These are phyloP conservation scores for Neostethus bicornis DNA, from an alignment of 2,797 vertebrate species.

Conservation along the genomic window DNA sequence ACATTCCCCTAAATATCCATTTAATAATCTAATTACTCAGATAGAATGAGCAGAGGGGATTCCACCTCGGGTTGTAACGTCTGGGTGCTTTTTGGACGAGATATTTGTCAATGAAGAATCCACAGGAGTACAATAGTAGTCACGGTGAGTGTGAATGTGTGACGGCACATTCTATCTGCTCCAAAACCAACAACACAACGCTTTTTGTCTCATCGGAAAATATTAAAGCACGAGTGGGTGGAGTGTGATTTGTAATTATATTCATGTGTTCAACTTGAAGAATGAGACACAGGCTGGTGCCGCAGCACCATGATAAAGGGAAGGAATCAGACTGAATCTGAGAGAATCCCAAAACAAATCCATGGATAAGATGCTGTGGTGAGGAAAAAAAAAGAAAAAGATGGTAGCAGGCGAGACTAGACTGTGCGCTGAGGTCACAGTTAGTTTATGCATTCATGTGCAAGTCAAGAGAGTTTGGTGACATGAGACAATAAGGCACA, in stretches of 20 bases:
- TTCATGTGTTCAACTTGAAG: conserved; percentile 46
- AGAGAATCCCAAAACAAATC: conserved; percentile 72
- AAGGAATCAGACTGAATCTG: conserved; percentile 54
- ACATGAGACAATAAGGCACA: conserved; percentile 39
- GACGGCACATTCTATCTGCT: conserved; percentile 35
- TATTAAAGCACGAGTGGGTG: conserved; percentile 59
- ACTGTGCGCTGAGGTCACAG: conserved; percentile 30
- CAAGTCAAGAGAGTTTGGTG: conserved; percentile 51
- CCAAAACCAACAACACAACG: conserved; percentile 50
- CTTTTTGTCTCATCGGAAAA: conserved; percentile 51
- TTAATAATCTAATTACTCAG: neutral
- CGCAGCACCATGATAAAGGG: conserved; percentile 32
- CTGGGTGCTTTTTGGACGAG: conserved; percentile 4
- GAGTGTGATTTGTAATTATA: conserved; percentile 68
- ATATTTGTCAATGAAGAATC: conserved; percentile 39
- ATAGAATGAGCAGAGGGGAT: neutral
- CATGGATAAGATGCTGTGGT: conserved; percentile 58
- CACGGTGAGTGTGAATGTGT: conserved; percentile 27
- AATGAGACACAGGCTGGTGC: conserved; percentile 30
- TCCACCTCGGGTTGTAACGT: neutral
- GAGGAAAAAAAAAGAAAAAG: neutral
- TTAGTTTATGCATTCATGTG: conserved; percentile 21
- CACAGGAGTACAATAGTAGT: conserved; percentile 25
- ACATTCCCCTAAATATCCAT: conserved; percentile 34
- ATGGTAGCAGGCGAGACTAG: conserved; percentile 3